These are phyloP conservation scores for Diaphora mendica DNA, from an alignment of 2,888 invertebrate species.

Conservation along the genomic window DNA sequence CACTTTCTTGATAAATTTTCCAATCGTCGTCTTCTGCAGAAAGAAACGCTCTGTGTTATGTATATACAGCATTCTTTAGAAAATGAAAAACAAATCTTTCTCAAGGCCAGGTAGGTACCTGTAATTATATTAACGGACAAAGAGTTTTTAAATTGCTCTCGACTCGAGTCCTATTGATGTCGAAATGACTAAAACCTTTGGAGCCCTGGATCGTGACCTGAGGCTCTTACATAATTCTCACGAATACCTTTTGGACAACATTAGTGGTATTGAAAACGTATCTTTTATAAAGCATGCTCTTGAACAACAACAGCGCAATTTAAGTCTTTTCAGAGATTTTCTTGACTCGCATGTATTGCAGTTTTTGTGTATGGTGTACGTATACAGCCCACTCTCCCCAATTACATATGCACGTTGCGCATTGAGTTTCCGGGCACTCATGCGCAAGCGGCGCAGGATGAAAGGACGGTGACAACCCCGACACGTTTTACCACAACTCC, in stretches of 20 bases:
- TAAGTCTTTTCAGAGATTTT: slow-evolving; percentile 52
- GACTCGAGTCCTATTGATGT: slow-evolving; percentile 47
- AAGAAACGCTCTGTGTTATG: slow-evolving; percentile 20
- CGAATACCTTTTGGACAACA: slow-evolving; percentile 62
- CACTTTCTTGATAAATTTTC: neutral
- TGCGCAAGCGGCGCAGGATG: slow-evolving; percentile 58
- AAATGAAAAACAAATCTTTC: slow-evolving; percentile 26
- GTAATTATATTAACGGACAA: slow-evolving; percentile 59
- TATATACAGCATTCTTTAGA: slow-evolving; percentile 32
- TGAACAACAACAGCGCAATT: slow-evolving; percentile 57
- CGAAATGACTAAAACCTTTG: slow-evolving; percentile 67
- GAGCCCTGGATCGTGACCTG: slow-evolving; percentile 65
- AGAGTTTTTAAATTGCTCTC: slow-evolving; percentile 42
- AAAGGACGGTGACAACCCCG: slow-evolving; percentile 60
- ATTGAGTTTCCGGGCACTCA: slow-evolving; percentile 62
- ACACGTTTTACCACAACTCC: slow-evolving; percentile 51
- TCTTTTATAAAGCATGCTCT: slow-evolving; percentile 50
- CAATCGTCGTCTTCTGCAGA: slow-evolving; percentile 52
- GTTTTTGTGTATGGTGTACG: slow-evolving; percentile 41
- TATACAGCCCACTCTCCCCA: slow-evolving; percentile 41
- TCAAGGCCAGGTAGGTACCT: slow-evolving; percentile 43
- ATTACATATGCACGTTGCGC: slow-evolving; percentile 70
- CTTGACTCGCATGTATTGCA: slow-evolving; percentile 26
- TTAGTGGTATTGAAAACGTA: slow-evolving; percentile 51
- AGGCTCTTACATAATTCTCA: slow-evolving; percentile 61